Percentiles rank a stretch among this genome's conserved stretches.
These are phyloP conservation scores for Portunus trituberculatus DNA, from an alignment of 1,140 invertebrate genomes.

Conservation along the genomic window DNA sequence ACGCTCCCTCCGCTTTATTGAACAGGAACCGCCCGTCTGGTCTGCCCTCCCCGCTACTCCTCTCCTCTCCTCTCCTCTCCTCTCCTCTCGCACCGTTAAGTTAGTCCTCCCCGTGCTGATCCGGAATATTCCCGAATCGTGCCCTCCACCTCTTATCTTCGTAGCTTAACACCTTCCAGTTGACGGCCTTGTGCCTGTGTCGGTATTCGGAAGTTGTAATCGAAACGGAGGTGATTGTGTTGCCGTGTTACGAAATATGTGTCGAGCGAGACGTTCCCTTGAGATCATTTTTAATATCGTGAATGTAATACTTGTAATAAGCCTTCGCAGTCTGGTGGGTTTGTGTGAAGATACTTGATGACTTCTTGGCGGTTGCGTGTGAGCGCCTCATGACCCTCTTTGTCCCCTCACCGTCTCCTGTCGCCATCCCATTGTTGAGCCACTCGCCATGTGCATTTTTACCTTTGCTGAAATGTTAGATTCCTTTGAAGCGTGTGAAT, in stretches of 20 bases:
- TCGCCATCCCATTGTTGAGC: background rate
- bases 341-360: too few species aligned
- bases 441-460: background rate
- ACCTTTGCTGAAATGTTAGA: background rate
- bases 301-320: too few species aligned
- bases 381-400: too few species aligned
- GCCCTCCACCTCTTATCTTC: constrained; percentile 15
- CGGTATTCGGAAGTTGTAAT: too few species aligned
- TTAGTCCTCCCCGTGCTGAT: background rate
- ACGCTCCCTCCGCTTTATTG: background rate
- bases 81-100: background rate
- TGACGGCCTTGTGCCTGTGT: background rate
- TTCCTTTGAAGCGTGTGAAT: background rate
- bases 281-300: too few species aligned
- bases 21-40: background rate
- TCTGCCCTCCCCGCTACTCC: background rate
- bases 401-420: too few species aligned
- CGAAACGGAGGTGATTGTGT: too few species aligned
- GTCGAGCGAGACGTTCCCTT: too few species aligned
- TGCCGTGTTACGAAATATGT: too few species aligned
- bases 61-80: background rate
- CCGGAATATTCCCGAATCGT: background rate
- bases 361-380: too few species aligned
- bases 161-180: background rate
- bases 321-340: too few species aligned